Evolutionary conservation across 2,797 vertebrate species (phyloP).

Genomic region (Paramormyrops hopkinsi): DNA sequence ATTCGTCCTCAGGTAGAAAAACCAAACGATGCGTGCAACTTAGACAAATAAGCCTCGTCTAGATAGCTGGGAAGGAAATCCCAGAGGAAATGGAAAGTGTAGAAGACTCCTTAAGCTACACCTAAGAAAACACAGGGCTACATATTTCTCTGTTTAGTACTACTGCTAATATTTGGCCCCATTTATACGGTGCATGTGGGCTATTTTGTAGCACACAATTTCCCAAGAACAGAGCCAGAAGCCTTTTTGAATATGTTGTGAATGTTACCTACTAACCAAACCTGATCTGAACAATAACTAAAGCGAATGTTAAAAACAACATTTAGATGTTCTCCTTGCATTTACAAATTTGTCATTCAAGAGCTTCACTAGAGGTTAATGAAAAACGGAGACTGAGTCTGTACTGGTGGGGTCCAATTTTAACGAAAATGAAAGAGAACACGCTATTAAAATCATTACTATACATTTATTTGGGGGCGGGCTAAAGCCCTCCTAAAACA

Average conservation of each 20-base stretch:
- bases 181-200: background rate
- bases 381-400: background rate
- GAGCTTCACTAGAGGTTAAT: background rate
- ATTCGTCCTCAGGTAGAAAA: background rate
- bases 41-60: slow-evolving; percentile 10
- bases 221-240: background rate
- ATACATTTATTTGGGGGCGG: background rate
- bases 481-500: background rate
- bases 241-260: background rate
- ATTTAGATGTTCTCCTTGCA: background rate
- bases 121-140: background rate
- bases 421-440: background rate
- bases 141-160: slow-evolving; percentile 2
- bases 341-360: background rate
- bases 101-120: background rate
- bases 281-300: background rate
- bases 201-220: background rate
- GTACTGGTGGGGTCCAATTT: background rate
- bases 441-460: background rate
- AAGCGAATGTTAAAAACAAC: background rate
- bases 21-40: background rate
- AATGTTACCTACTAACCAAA: background rate
- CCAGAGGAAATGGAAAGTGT: background rate
- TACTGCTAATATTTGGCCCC: background rate
- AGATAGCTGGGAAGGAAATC: background rate